Percentiles rank a stretch among this genome's conserved stretches.
phyloP scores from a whole-genome alignment of 1,140 invertebrate genomes.

The Heliothis subflexa region DNA sequence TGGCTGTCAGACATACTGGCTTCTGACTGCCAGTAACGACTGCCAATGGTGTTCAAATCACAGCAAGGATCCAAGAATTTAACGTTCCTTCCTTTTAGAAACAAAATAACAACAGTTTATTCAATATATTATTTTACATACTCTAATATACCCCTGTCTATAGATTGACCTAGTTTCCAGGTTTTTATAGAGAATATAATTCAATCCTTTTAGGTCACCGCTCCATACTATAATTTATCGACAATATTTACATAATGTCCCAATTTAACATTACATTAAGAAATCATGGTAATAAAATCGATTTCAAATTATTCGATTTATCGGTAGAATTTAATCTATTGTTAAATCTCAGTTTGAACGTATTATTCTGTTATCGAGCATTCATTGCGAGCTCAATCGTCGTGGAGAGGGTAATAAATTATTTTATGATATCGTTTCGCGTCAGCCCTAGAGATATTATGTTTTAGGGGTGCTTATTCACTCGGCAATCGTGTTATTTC shows the following conservation, averaged over 20 bases:
- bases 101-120: no score
- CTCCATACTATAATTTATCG: not conserved
- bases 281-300: not conserved
- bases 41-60: no score
- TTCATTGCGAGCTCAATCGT: conserved; percentile 28
- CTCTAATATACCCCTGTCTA: no score
- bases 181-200: no score
- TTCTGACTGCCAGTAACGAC: no score
- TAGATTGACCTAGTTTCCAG: no score
- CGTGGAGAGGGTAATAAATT: conserved; percentile 35
- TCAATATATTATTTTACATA: not conserved
- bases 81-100: no score
- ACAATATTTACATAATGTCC: not conserved
- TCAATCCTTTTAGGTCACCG: no score
- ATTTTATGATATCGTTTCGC: conserved; percentile 46
- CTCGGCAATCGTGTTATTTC: not conserved
- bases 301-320: conserved; percentile 17
- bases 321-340: conserved; percentile 35
- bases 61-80: no score
- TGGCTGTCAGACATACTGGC: no score
- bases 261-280: not conserved
- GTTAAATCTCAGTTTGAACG: not conserved
- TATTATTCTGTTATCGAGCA: conserved; percentile 28
- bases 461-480: conserved; percentile 35
- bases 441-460: conserved; percentile 31